These are phyloP conservation scores for Leucozona laternaria DNA, from an alignment of 2,888 invertebrate genomes.

Conservation along the genomic window DNA sequence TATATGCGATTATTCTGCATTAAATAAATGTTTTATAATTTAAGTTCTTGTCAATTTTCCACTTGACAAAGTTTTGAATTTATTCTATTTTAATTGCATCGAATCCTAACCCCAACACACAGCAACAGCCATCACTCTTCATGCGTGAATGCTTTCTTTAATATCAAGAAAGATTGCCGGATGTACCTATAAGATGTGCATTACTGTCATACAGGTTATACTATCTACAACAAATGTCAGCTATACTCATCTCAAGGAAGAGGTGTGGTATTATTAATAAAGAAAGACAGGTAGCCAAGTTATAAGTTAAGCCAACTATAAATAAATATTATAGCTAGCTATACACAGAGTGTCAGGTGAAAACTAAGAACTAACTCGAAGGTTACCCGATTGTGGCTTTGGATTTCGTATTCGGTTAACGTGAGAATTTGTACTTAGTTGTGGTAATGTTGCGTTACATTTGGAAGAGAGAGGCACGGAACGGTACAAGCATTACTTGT, in stretches of 20 bases:
- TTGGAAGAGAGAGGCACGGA: not conserved
- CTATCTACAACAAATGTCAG: not conserved
- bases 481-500: not conserved
- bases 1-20: too few species aligned
- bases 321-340: not conserved
- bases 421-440: slow-evolving; percentile 62
- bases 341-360: slow-evolving; percentile 22
- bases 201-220: slow-evolving; percentile 1
- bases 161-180: not conserved
- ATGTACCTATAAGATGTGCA: slow-evolving; percentile 29
- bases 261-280: slow-evolving; percentile 2
- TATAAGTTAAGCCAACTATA: slow-evolving; percentile 8
- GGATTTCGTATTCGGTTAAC: slow-evolving; percentile 51
- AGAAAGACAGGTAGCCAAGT: slow-evolving; percentile 32
- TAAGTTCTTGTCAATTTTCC: not conserved
- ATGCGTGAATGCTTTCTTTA: slow-evolving; percentile 19
- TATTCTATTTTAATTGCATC: slow-evolving; percentile 1
- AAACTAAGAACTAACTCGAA: slow-evolving; percentile 55
- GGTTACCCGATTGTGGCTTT: slow-evolving; percentile 66
- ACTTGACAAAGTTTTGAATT: slow-evolving; percentile 1
- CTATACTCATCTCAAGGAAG: slow-evolving; percentile 21
- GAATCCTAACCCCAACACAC: not conserved
- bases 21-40: not conserved
- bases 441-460: slow-evolving; percentile 60
- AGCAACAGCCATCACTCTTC: not conserved